phyloP scores from a whole-genome alignment of 2,797 vertebrate genomes.

The Hemibagrus guttatus region DNA sequence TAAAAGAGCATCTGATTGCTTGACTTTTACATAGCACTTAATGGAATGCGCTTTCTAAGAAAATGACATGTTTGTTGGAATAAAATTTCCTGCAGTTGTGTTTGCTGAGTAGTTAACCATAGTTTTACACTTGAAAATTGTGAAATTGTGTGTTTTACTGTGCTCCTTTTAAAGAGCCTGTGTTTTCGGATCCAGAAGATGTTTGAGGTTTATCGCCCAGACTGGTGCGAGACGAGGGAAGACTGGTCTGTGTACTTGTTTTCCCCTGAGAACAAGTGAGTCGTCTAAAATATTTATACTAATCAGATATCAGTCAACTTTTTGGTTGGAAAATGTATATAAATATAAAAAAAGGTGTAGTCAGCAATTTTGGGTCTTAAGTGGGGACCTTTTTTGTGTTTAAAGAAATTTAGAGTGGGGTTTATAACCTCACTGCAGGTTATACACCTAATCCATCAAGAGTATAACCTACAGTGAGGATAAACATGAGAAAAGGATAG shows the following conservation, averaged over 20 bases:
- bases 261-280: constrained; percentile 95
- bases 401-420: background rate
- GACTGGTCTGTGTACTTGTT: constrained; percentile 97
- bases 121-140: constrained; percentile 11
- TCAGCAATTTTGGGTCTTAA: background rate
- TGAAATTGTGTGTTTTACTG: constrained; percentile 3
- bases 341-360: background rate
- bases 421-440: too few relatives aligned
- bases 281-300: background rate
- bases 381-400: background rate
- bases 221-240: constrained; percentile 91
- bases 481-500: background rate
- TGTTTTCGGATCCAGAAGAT: constrained; percentile 96
- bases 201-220: constrained; percentile 93
- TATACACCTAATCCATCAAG: background rate
- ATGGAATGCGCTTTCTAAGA: constrained; percentile 20
- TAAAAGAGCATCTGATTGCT: background rate
- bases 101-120: constrained; percentile 17
- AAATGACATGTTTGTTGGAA: constrained; percentile 24
- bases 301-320: background rate
- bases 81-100: background rate
- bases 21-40: constrained; percentile 11
- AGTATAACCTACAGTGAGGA: background rate
- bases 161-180: constrained; percentile 78
- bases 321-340: background rate